These are phyloP conservation scores for Parnassius glacialis DNA, from an alignment of 2,888 invertebrate genomes.

Conservation along the genomic window DNA sequence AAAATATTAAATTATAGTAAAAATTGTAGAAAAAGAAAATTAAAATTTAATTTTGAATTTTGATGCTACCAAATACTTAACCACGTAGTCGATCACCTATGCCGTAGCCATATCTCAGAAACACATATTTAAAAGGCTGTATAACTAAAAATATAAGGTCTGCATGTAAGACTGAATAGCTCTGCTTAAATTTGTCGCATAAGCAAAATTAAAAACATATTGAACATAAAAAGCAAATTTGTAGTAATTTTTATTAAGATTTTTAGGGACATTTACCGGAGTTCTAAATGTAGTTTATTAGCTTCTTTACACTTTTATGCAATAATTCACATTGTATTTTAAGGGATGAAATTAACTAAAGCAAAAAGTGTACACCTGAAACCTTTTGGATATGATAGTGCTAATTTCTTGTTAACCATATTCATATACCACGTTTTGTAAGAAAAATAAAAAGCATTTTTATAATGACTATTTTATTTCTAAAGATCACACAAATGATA, in stretches of 20 bases:
- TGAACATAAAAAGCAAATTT: too few relatives aligned
- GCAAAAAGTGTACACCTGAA: too few relatives aligned
- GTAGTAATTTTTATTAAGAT: too few relatives aligned
- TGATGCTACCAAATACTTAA: too few relatives aligned
- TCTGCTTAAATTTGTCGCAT: not conserved
- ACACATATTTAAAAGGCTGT: too few relatives aligned
- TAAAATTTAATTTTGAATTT: too few relatives aligned
- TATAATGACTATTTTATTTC: slow-evolving; percentile 49
- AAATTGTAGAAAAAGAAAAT: too few relatives aligned
- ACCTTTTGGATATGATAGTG: not conserved
- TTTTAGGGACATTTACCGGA: too few relatives aligned
- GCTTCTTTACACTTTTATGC: not conserved
- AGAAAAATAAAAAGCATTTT: slow-evolving; percentile 30
- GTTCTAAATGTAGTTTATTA: not conserved
- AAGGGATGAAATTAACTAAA: not conserved
- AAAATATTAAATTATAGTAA: too few relatives aligned
- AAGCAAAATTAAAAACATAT: not conserved
- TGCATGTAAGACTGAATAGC: slow-evolving; percentile 5
- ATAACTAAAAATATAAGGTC: too few relatives aligned
- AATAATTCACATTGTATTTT: not conserved
- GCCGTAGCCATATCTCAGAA: not conserved
- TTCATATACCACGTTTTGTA: slow-evolving; percentile 3
- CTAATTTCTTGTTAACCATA: slow-evolving; percentile 14
- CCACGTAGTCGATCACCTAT: too few relatives aligned
- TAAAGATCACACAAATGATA: slow-evolving; percentile 49